A percentile compares a stretch with the other conserved stretches of the same genome.
Conservation (phyloP, 2,888 invertebrate species). For the Epinotia demarniana region DNA sequence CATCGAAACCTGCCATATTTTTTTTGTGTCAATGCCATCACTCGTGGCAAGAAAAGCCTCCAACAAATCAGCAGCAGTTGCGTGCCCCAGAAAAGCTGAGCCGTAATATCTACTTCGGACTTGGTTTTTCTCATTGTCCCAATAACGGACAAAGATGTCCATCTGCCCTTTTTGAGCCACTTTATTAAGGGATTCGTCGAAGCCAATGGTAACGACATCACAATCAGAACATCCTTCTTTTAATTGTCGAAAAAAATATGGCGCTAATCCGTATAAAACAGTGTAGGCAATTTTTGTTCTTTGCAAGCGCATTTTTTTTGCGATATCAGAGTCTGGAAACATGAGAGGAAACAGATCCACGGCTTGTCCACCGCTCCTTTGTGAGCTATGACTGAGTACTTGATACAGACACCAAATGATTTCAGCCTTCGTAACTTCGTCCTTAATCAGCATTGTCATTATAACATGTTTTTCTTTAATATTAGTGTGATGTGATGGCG, state of each 20-base stretch:
- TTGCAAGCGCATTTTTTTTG: conserved; percentile 15
- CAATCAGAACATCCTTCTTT: conserved; percentile 14
- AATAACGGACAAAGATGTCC: too few species aligned
- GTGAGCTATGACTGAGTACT: conserved; percentile 6
- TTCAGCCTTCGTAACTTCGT: conserved; percentile 8
- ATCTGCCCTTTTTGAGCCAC: too few species aligned
- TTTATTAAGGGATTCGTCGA: too few species aligned
- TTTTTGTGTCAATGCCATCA: too few species aligned
- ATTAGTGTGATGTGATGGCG: too few species aligned
- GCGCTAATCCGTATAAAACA: conserved; percentile 11
- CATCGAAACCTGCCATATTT: too few species aligned
- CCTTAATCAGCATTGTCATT: conserved; percentile 4
- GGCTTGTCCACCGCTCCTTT: conserved; percentile 8
- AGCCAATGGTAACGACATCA: conserved; percentile 12
- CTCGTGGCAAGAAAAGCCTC: too few species aligned
- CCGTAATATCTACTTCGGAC: too few species aligned
- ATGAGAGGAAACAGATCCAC: not conserved
- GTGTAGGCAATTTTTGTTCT: conserved; percentile 13
- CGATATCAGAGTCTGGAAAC: conserved; percentile 9
- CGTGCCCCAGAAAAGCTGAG: too few species aligned
- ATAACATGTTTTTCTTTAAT: too few species aligned
- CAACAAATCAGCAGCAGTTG: too few species aligned
- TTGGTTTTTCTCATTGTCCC: too few species aligned
- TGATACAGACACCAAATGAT: conserved; percentile 7
- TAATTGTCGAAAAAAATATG: conserved; percentile 16